Percentiles rank a stretch among this genome's conserved stretches.
Conservation (phyloP, 2,797 vertebrate genomes). For the Phataginus tricuspis region DNA sequence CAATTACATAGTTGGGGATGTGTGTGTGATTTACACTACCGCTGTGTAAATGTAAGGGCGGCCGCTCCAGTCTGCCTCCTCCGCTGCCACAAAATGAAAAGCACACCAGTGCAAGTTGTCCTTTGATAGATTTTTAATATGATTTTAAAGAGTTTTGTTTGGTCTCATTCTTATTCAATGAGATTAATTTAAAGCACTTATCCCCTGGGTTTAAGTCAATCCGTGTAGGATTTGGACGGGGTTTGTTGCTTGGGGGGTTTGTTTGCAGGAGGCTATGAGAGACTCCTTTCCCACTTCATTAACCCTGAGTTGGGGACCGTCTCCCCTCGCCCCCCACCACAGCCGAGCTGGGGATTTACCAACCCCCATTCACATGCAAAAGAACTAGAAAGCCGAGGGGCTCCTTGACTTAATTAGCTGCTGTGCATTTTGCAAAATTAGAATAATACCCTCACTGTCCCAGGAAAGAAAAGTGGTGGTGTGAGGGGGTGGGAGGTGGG, state of each 20-base stretch:
- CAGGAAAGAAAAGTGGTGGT: slow-evolving; percentile 26
- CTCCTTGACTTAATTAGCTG: slow-evolving; percentile 90
- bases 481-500: background rate
- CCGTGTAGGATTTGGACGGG: slow-evolving; percentile 90
- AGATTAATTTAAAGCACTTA: slow-evolving; percentile 99
- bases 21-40: slow-evolving; percentile 86
- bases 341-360: slow-evolving; percentile 92
- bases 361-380: slow-evolving; percentile 96
- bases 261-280: slow-evolving; percentile 94
- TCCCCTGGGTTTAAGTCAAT: slow-evolving; percentile 95
- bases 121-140: slow-evolving; percentile 99
- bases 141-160: slow-evolving; percentile 96
- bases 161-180: slow-evolving; percentile 95
- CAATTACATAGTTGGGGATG: slow-evolving; percentile 86
- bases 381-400: slow-evolving; percentile 85
- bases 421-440: slow-evolving; percentile 89
- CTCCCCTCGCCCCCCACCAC: slow-evolving; percentile 77
- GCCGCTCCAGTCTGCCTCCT: slow-evolving; percentile 76
- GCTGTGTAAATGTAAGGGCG: slow-evolving; percentile 85
- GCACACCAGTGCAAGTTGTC: slow-evolving; percentile 90
- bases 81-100: slow-evolving; percentile 81
- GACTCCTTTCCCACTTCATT: slow-evolving; percentile 99
- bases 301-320: slow-evolving; percentile 95
- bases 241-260: slow-evolving; percentile 84
- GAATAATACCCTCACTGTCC: slow-evolving; percentile 73